phyloP scores from a whole-genome alignment of 2,888 invertebrate species.

The Piscicola geometra region DNA sequence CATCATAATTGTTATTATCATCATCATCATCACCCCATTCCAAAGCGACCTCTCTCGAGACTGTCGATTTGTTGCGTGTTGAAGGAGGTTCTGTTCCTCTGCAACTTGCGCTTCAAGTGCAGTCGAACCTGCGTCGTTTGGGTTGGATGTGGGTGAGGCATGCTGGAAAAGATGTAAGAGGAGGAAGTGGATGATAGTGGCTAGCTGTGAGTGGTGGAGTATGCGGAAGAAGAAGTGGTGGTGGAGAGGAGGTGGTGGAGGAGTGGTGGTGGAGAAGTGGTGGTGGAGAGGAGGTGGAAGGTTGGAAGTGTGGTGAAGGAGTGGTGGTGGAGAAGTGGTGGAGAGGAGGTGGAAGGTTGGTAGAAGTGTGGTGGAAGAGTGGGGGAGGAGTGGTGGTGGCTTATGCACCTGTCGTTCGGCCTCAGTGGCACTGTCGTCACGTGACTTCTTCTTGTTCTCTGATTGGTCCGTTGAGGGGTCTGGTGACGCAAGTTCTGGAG shows the following conservation, averaged over 20 bases:
- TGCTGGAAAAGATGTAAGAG: too few relatives aligned
- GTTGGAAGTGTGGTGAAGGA: too few relatives aligned
- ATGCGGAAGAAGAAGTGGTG: too few relatives aligned
- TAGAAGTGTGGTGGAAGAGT: too few relatives aligned
- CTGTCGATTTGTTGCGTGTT: conserved; percentile 96
- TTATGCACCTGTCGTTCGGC: conserved; percentile 5
- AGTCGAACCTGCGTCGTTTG: conserved; percentile 71
- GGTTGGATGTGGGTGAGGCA: too few relatives aligned
- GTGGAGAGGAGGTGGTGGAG: too few relatives aligned
- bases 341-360: too few relatives aligned
- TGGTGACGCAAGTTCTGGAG: conserved; percentile 16
- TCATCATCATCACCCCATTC: neutral
- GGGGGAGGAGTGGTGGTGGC: neutral
- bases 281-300: too few relatives aligned
- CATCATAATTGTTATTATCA: neutral
- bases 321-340: too few relatives aligned
- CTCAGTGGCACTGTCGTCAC: conserved; percentile 25
- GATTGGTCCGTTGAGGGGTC: conserved; percentile 5
- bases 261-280: too few relatives aligned
- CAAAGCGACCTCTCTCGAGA: conserved; percentile 79
- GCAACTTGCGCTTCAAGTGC: conserved; percentile 87
- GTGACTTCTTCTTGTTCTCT: conserved; percentile 8
- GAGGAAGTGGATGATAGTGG: too few relatives aligned
- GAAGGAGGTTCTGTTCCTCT: conserved; percentile 93
- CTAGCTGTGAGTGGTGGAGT: too few relatives aligned